Evolutionary conservation across 2,797 vertebrate species (phyloP).

Genomic region (Microctenopoma steveboyesi): DNA sequence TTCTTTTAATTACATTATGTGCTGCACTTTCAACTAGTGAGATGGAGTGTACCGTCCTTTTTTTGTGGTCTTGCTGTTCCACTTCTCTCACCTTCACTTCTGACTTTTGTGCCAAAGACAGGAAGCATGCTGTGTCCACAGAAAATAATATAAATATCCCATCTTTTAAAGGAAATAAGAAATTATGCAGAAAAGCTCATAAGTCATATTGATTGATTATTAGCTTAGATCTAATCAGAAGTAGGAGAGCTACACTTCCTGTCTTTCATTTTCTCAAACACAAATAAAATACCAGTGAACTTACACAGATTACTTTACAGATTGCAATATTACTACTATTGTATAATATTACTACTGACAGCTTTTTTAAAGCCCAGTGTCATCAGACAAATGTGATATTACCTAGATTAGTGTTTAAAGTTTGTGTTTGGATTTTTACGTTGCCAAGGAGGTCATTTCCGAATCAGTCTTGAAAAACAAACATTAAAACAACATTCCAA

Average conservation of each 20-base stretch:
- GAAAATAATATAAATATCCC: not conserved
- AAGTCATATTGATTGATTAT: conserved; percentile 22
- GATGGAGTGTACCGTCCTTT: not conserved
- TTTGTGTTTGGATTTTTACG: not conserved
- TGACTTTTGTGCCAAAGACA: conserved; percentile 12
- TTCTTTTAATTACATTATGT: too few relatives aligned
- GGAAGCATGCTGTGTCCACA: conserved; percentile 11
- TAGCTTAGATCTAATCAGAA: not conserved
- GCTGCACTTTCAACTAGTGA: too few relatives aligned
- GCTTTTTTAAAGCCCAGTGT: conserved; percentile 6
- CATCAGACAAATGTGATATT: not conserved
- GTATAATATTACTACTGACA: not conserved
- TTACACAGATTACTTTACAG: not conserved
- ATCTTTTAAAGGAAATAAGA: conserved; percentile 13
- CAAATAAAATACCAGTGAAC: not conserved
- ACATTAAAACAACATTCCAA: conserved; percentile 2
- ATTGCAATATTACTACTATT: not conserved
- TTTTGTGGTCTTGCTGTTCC: not conserved
- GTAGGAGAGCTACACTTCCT: not conserved
- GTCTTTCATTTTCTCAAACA: not conserved
- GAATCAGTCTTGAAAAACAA: conserved; percentile 51
- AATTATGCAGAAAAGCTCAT: conserved; percentile 30
- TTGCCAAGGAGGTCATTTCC: conserved; percentile 23
- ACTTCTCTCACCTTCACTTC: not conserved
- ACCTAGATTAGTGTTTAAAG: not conserved